Conservation (phyloP, 64 coral and sea anemone genomes). For the Pocillopora verrucosa region DNA sequence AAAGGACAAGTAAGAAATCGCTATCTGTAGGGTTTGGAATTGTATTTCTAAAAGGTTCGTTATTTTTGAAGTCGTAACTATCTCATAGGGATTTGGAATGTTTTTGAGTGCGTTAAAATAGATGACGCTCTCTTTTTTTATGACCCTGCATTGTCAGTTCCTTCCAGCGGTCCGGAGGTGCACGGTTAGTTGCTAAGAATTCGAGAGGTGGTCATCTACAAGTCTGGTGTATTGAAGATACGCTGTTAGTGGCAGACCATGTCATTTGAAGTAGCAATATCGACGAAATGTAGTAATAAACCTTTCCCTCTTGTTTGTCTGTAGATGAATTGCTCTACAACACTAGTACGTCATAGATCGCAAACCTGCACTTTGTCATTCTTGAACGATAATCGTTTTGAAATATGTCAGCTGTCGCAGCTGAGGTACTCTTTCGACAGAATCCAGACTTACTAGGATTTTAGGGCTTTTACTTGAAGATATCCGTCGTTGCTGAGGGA, state of each 20-base stretch:
- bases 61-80: too few species aligned
- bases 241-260: too few species aligned
- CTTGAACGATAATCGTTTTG: too few species aligned
- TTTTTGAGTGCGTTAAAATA: too few species aligned
- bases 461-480: neutral
- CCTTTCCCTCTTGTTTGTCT: neutral
- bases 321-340: neutral
- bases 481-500: conserved; percentile 9
- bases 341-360: neutral
- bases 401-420: conserved; percentile 16
- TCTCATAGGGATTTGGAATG: too few species aligned
- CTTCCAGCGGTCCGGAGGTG: neutral
- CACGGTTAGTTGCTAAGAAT: neutral
- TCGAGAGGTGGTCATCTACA: too few species aligned
- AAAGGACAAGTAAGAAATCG: too few species aligned
- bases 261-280: too few species aligned
- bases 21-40: too few species aligned
- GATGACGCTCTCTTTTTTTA: neutral
- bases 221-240: too few species aligned
- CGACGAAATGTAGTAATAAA: too few species aligned
- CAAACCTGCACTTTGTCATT: neutral
- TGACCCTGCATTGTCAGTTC: neutral
- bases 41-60: too few species aligned
- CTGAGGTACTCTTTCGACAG: neutral
- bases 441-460: neutral